Evolutionary conservation across 1,140 invertebrate species (phyloP).

Genomic region (Anastrepha ludens): DNA sequence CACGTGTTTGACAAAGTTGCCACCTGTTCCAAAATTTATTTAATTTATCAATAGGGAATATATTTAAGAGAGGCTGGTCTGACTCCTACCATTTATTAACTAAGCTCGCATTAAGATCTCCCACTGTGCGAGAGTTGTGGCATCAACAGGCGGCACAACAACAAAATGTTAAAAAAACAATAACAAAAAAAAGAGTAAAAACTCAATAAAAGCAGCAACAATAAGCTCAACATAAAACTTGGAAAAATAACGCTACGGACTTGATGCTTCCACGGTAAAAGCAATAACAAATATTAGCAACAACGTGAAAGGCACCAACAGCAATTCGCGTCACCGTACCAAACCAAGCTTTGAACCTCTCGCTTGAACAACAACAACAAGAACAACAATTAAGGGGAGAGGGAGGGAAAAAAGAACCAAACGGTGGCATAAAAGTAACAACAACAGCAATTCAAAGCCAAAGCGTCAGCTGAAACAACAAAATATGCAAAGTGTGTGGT

Average conservation of each 20-base stretch:
- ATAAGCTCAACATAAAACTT: neutral
- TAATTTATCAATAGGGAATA: too few species aligned
- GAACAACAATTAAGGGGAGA: neutral
- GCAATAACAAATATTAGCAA: neutral
- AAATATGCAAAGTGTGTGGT: neutral
- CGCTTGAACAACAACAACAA: neutral
- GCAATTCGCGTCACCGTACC: neutral
- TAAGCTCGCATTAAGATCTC: neutral
- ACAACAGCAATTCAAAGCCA: neutral
- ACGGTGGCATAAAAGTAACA: conserved; percentile 25
- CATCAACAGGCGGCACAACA: neutral
- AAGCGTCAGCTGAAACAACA: neutral
- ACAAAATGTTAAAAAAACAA: neutral
- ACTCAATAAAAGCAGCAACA: neutral
- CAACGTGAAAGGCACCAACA: neutral
- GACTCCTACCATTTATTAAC: too few species aligned
- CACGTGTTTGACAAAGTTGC: too few species aligned
- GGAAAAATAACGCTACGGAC: neutral
- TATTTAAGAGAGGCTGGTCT: too few species aligned
- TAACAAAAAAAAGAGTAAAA: neutral
- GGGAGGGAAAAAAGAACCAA: conserved; percentile 8
- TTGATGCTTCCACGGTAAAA: conserved; percentile 14
- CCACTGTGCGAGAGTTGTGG: neutral
- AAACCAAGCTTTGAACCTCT: neutral
- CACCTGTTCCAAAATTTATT: too few species aligned